These are phyloP conservation scores for Cyprinodon tularosa DNA, from an alignment of 2,113 vertebrate genomes.

Conservation along the genomic window DNA sequence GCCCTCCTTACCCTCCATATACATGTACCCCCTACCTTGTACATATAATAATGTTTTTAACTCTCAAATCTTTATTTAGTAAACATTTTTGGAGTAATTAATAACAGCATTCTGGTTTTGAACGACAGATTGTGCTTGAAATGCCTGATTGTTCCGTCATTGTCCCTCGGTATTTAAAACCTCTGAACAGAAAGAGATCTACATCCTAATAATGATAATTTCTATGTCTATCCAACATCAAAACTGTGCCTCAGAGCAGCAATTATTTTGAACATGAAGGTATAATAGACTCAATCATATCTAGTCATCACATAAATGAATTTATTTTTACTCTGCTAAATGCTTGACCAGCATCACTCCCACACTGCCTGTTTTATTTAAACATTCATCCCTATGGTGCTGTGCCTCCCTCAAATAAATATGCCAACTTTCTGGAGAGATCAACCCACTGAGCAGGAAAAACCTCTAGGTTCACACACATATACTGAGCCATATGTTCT, in stretches of 20 bases:
- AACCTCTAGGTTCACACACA: conserved; percentile 11
- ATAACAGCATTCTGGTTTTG: no score
- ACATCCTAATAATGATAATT: background rate
- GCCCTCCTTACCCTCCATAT: no score
- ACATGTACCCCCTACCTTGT: no score
- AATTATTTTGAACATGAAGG: conserved; percentile 31
- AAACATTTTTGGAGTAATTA: no score
- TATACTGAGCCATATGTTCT: conserved; percentile 70
- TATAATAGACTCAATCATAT: conserved; percentile 33
- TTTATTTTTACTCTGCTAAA: conserved; percentile 15
- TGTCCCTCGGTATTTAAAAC: no score
- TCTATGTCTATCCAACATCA: conserved; percentile 2
- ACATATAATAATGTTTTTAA: no score
- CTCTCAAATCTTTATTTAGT: no score
- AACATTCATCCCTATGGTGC: conserved; percentile 43
- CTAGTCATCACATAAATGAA: conserved; percentile 36
- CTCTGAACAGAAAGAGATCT: no score
- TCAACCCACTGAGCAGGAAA: conserved; percentile 36
- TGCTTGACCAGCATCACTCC: conserved; percentile 43
- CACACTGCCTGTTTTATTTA: conserved; percentile 49
- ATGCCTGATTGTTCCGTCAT: no score
- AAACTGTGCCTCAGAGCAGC: background rate
- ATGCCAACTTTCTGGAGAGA: conserved; percentile 41
- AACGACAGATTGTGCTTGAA: no score
- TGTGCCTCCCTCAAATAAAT: conserved; percentile 22